These are phyloP conservation scores for Taxidea taxus DNA, from an alignment of 2,113 vertebrate species.

Conservation along the genomic window DNA sequence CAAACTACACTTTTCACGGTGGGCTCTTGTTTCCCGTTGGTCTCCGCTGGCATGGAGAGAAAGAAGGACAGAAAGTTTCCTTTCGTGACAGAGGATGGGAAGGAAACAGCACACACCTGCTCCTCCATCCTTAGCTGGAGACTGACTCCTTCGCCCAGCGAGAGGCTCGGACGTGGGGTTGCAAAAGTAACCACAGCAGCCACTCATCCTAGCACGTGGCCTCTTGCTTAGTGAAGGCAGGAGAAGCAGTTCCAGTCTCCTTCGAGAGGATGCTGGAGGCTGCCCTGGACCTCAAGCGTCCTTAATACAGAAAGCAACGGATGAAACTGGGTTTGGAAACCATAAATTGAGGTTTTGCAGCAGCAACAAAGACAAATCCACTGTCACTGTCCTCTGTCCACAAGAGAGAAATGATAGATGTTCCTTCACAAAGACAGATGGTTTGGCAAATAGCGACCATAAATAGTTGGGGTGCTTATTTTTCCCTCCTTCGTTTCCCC, in stretches of 20 bases:
- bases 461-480: background rate
- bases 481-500: background rate
- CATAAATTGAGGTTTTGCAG: background rate
- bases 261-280: background rate
- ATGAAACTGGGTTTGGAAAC: background rate
- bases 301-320: background rate
- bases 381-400: background rate
- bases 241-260: background rate
- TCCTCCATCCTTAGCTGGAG: rapidly evolving
- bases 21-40: background rate
- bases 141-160: rapidly evolving
- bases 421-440: background rate
- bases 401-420: background rate
- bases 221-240: rapidly evolving
- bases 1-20: background rate
- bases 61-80: background rate
- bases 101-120: background rate
- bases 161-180: background rate
- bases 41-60: background rate
- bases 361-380: background rate
- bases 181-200: background rate
- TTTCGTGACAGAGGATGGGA: rapidly evolving
- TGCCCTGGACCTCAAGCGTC: rapidly evolving
- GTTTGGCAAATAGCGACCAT: background rate
- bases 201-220: rapidly evolving